These are phyloP conservation scores for Neoarius graeffei DNA, from an alignment of 2,113 vertebrate species.

Conservation along the genomic window DNA sequence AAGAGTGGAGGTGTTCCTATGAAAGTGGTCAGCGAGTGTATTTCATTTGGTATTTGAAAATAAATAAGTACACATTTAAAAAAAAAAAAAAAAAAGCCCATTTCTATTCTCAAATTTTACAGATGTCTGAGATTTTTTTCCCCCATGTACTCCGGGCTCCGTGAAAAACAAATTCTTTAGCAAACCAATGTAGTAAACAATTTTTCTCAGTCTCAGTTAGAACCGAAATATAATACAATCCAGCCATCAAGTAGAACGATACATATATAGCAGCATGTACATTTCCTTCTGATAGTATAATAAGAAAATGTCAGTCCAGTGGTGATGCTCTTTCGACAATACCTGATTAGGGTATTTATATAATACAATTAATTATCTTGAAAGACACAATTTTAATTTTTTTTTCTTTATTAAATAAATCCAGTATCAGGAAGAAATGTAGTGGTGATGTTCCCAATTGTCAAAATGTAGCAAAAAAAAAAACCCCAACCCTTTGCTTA, in stretches of 20 bases:
- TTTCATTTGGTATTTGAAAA: background rate
- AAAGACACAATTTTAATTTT: background rate
- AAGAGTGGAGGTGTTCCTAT: background rate
- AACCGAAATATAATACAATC: background rate
- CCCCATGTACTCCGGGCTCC: background rate
- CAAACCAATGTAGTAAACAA: background rate
- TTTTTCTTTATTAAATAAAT: conserved; percentile 3
- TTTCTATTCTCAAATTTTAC: background rate
- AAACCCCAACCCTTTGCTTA: background rate
- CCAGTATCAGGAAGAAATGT: background rate
- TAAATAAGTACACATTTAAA: background rate
- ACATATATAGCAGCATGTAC: background rate
- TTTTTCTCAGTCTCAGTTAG: background rate
- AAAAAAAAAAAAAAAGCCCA: background rate
- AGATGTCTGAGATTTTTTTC: background rate
- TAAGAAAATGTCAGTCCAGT: background rate
- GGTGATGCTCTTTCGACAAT: background rate
- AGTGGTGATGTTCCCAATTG: background rate
- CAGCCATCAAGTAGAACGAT: background rate
- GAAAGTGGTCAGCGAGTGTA: background rate
- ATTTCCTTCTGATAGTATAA: background rate
- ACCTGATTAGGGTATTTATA: background rate
- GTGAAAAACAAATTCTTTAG: background rate
- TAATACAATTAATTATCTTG: background rate
- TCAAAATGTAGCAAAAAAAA: conserved; percentile 7